Evolutionary conservation across 2,888 invertebrate species (phyloP).

Genomic region (Agriopis leucophaearia): DNA sequence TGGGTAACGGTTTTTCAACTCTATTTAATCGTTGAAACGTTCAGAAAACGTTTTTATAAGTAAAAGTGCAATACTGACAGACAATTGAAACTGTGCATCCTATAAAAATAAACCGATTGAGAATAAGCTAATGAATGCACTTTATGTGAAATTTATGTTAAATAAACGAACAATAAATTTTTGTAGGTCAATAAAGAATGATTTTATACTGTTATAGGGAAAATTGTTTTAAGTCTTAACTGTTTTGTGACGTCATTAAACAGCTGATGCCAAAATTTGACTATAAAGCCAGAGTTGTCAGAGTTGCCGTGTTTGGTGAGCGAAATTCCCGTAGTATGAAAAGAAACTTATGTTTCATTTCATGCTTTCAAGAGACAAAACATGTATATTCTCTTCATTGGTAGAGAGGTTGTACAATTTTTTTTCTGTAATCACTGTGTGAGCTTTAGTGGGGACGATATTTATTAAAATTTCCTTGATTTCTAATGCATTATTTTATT

Average conservation of each 20-base stretch:
- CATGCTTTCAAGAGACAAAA: too few relatives aligned
- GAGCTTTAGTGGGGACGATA: too few relatives aligned
- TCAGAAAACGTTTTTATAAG: background rate
- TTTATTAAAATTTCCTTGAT: too few relatives aligned
- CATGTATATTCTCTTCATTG: too few relatives aligned
- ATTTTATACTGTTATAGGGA: slow-evolving; percentile 35
- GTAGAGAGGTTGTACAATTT: too few relatives aligned
- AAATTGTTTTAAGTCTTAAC: slow-evolving; percentile 36
- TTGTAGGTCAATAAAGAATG: slow-evolving; percentile 48
- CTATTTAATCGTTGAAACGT: slow-evolving; percentile 7
- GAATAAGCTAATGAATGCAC: slow-evolving; percentile 27
- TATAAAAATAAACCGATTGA: background rate
- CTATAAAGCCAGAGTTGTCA: background rate
- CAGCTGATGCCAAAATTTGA: slow-evolving; percentile 68
- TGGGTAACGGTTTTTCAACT: slow-evolving; percentile 26
- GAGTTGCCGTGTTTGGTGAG: too few relatives aligned
- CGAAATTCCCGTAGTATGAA: too few relatives aligned
- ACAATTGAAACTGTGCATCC: background rate
- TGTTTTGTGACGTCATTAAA: slow-evolving; percentile 70
- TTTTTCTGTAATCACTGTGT: too few relatives aligned
- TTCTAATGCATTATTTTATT: too few relatives aligned
- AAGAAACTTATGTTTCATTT: too few relatives aligned
- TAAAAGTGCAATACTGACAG: slow-evolving; percentile 3
- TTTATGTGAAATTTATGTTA: slow-evolving; percentile 34
- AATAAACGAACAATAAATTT: slow-evolving; percentile 51